A percentile compares a stretch with the other conserved stretches of the same genome.
Conservation (phyloP, 2,888 invertebrate genomes). For the Masnerella sp. region DNA sequence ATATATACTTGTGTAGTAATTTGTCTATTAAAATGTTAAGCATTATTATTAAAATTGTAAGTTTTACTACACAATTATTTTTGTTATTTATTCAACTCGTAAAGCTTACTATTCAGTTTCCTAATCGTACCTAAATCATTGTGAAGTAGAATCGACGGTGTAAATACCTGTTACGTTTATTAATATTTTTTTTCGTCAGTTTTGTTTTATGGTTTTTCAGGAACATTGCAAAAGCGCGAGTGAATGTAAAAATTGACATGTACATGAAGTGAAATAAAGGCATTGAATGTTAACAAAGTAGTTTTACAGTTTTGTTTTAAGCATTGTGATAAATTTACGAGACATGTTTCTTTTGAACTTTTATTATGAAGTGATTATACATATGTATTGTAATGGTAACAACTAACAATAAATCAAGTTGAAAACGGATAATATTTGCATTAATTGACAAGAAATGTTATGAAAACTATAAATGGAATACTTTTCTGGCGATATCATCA, state of each 20-base stretch:
- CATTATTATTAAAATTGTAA: too few species aligned
- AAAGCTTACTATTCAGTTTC: too few species aligned
- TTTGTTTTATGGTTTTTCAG: conserved; percentile 11
- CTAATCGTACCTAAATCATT: conserved; percentile 9
- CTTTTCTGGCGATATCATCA: conserved; percentile 3
- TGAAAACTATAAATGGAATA: not conserved
- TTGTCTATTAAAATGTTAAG: too few species aligned
- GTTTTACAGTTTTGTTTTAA: not conserved
- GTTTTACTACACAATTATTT: too few species aligned
- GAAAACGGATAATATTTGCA: conserved; percentile 16
- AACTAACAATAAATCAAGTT: not conserved
- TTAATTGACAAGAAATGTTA: not conserved
- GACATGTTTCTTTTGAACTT: conserved; percentile 6
- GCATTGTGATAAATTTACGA: too few species aligned
- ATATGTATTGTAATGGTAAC: not conserved
- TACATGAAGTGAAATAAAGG: conserved; percentile 33
- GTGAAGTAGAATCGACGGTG: conserved; percentile 10
- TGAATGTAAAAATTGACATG: conserved; percentile 39
- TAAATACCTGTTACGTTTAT: conserved; percentile 39
- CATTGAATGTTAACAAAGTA: conserved; percentile 25
- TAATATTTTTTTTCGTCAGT: conserved; percentile 7
- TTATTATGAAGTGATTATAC: conserved; percentile 23
- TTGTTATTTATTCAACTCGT: too few species aligned
- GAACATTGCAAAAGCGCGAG: conserved; percentile 24
- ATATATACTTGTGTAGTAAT: too few species aligned